Conservation (phyloP, 2,113 vertebrate species). For the Synodontis membranacea region DNA sequence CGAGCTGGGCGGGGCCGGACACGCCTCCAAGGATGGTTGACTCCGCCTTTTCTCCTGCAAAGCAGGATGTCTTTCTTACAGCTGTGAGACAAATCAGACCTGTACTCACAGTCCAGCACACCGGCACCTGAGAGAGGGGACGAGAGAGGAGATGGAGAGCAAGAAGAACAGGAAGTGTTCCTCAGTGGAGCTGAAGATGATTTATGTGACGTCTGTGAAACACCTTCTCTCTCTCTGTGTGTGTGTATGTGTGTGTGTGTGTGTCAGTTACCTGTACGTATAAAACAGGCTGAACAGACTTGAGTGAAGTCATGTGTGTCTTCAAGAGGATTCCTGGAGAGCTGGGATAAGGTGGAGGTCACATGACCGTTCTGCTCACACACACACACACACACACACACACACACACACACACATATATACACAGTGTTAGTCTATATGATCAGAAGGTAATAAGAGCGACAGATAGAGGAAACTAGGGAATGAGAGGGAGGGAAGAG, state of each 20-base stretch:
- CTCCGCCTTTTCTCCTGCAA: conserved; percentile 73
- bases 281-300: conserved; percentile 87
- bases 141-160: not conserved
- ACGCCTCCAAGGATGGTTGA: conserved; percentile 83
- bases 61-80: conserved; percentile 84
- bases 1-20: conserved; percentile 82
- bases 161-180: not conserved
- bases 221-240: not conserved
- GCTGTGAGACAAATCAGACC: conserved; percentile 82
- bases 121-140: conserved; percentile 72
- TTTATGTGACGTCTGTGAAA: not conserved
- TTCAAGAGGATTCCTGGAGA: conserved; percentile 82
- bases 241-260: not conserved
- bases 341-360: conserved; percentile 67
- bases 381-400: conserved; percentile 3
- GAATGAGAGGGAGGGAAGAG: not conserved
- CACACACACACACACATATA: conserved; percentile 6
- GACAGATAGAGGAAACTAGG: not conserved
- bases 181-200: not conserved
- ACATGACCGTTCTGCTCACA: conserved; percentile 63
- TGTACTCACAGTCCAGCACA: conserved; percentile 81
- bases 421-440: not conserved
- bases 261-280: conserved; percentile 39
- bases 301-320: conserved; percentile 88
- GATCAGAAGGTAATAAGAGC: not conserved